Evolutionary conservation across 1,140 invertebrate genomes (phyloP).

Genomic region (Palaemon carinicauda): DNA sequence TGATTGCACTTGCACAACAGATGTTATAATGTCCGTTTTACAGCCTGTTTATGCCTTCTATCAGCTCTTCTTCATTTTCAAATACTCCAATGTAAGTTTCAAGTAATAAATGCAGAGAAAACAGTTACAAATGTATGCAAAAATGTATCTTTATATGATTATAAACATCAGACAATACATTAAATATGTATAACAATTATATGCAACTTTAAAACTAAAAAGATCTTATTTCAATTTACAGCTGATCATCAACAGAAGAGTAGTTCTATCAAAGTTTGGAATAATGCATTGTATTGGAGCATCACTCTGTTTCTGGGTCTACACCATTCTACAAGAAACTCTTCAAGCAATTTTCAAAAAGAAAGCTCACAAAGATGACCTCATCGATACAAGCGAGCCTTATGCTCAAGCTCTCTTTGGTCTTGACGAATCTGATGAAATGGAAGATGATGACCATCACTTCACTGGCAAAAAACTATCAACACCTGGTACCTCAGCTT

Average conservation of each 20-base stretch:
- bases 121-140: too few species aligned
- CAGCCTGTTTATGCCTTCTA: conserved; percentile 76
- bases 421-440: conserved; percentile 44
- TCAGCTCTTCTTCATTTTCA: conserved; percentile 78
- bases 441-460: conserved; percentile 36
- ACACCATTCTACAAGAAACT: conserved; percentile 76
- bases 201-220: background rate
- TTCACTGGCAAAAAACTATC: background rate
- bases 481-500: background rate
- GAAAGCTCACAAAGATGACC: background rate
- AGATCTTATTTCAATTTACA: conserved; percentile 61
- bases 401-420: background rate
- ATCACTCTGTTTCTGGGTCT: conserved; percentile 78
- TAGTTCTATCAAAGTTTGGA: conserved; percentile 73
- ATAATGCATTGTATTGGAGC: conserved; percentile 79
- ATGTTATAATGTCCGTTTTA: conserved; percentile 70
- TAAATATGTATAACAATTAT: too few species aligned
- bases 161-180: too few species aligned
- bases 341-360: conserved; percentile 65
- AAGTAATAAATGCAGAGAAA: too few species aligned
- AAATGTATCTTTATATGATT: too few species aligned
- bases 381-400: background rate
- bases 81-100: conserved; percentile 77
- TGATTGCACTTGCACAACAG: conserved; percentile 66
- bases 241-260: conserved; percentile 72